Evolutionary conservation across 2,797 vertebrate species (phyloP).

Genomic region (Champsocephalus esox): DNA sequence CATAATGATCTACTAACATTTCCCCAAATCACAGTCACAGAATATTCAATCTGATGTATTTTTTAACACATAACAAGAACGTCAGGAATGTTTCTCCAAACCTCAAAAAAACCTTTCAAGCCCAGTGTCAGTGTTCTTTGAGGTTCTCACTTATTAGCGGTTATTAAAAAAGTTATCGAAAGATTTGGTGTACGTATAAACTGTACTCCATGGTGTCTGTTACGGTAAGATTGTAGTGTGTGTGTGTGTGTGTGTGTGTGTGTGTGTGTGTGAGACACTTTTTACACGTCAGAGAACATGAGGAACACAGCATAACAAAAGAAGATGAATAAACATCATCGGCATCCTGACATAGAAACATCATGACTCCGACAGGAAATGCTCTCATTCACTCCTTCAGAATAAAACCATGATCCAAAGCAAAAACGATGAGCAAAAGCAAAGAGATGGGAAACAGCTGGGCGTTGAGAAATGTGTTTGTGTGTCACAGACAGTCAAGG

Average conservation of each 20-base stretch:
- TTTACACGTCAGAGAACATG: background rate
- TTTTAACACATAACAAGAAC: too few species aligned
- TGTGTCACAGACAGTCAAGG: conserved; percentile 28
- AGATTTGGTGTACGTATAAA: too few species aligned
- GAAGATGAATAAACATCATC: conserved; percentile 31
- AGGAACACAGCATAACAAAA: conserved; percentile 35
- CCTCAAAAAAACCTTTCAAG: too few species aligned
- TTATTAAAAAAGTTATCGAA: too few species aligned
- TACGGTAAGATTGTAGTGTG: background rate
- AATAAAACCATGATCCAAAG: conserved; percentile 45
- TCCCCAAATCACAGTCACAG: background rate
- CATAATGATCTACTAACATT: background rate
- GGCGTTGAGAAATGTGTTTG: background rate
- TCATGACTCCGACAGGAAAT: background rate
- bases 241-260: conserved; percentile 7
- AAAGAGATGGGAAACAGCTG: conserved; percentile 33
- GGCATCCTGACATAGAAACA: conserved; percentile 17
- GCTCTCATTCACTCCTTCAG: conserved; percentile 38
- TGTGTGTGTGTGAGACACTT: background rate
- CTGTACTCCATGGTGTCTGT: too few species aligned
- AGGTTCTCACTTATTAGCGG: too few species aligned
- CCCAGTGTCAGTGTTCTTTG: too few species aligned
- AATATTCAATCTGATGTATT: background rate
- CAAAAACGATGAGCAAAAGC: conserved; percentile 30
- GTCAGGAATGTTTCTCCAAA: too few species aligned